Base-by-base conservation (phyloP, 37 sponge, comb jelly and placozoan species). In the Theonella swinhoei region DNA sequence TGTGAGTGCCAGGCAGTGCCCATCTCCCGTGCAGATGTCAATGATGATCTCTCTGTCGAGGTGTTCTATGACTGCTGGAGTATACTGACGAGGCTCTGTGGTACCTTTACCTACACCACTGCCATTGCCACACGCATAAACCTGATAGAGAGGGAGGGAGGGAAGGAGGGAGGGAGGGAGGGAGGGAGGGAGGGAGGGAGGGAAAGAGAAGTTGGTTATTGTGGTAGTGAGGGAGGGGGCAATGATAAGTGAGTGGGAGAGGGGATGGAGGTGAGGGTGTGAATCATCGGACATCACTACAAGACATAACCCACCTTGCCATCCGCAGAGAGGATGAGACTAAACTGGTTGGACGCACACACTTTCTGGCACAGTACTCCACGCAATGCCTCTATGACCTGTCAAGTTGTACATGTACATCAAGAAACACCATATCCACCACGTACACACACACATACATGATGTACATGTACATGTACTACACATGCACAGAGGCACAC, bases 1-100 rank as follows among this genome's bases (percentile, higher is more conserved):
- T 26, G 95, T 97, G 31, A 97, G 90, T 36, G 97, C 97, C 34
- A 97, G 84, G 70, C 90, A 91, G 77, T 94, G 93, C 17, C 86
- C 83, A 64, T 97, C 97, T 64, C 94, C 94, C 60, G 83, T 83
- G 37, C 72, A 43, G 31, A 97, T 75, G 75, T 97, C 97, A 54
- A 94, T 81, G 54, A 97, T 80, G 40, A 83, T 80, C 65, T 90
- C 86, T 23, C 72, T 62, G 23, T 77, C 75, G 36, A 97, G 83
- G n/a, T 69, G 38, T 17, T 86, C 87, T 32, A 97, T 81, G 22
- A 86, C 58, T 72, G 75, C 75, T 24, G 97, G 97, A 8, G 88
- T 89, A 35, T 78, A 60, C 64, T 88, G 79, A 1, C 68, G 78
- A 26, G 88, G 80, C 42, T 84, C 88, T 2, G 88, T 41, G 40